Evolutionary conservation across 2,888 invertebrate species (phyloP).

Genomic region (Leptarthrus brevirostris): DNA sequence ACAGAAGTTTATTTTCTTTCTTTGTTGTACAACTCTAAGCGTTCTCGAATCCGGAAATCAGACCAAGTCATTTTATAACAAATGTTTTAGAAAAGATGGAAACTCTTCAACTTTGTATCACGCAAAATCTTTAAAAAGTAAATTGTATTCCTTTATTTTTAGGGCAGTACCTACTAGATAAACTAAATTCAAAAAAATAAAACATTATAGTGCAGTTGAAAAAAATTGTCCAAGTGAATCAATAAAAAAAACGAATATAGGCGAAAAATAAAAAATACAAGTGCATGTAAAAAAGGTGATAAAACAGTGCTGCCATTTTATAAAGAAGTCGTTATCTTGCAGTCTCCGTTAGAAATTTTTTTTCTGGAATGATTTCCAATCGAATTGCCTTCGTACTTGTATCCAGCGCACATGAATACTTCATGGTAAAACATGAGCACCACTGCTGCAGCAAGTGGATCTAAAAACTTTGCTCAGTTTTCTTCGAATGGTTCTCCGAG

Average conservation of each 20-base stretch:
- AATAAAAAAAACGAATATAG: too few relatives aligned
- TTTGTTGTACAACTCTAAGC: too few relatives aligned
- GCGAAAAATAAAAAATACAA: too few relatives aligned
- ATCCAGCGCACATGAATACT: conserved; percentile 30
- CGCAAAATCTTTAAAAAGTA: conserved; percentile 2
- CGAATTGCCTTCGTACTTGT: conserved; percentile 11
- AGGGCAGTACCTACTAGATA: conserved; percentile 2
- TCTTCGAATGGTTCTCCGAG: conserved; percentile 39
- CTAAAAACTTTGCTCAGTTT: conserved; percentile 21
- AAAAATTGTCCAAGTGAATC: too few relatives aligned
- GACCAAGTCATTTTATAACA: too few relatives aligned
- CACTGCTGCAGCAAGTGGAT: conserved; percentile 50
- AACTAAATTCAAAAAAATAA: conserved; percentile 1
- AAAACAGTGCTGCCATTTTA: neutral
- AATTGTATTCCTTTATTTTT: conserved; percentile 8
- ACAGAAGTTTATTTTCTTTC: too few relatives aligned
- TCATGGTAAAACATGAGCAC: conserved; percentile 56
- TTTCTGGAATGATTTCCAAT: conserved; percentile 48
- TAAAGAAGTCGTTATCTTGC: neutral
- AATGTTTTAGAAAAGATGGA: too few relatives aligned
- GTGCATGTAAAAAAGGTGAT: neutral
- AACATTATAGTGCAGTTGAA: neutral
- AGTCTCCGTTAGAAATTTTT: neutral
- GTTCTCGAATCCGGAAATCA: too few relatives aligned
- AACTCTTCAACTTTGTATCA: neutral